phyloP scores from a whole-genome alignment of 2,113 vertebrate species.

The Ceuthmochares aereus region DNA sequence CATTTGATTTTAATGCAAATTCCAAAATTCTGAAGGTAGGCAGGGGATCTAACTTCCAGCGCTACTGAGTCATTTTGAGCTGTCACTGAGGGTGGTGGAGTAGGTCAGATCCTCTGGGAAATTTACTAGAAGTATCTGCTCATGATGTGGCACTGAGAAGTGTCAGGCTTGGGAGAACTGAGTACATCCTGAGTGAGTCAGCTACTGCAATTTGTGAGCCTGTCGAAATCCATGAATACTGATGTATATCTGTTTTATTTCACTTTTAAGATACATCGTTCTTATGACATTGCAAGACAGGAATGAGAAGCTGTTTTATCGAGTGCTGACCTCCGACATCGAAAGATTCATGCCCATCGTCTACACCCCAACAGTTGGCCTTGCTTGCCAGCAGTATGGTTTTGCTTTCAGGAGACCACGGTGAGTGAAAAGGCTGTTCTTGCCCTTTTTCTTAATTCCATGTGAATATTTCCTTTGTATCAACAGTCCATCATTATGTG shows the following conservation, averaged over 20 bases:
- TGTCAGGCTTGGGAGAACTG: neutral
- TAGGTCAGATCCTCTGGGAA: neutral
- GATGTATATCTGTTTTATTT: neutral
- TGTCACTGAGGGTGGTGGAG: neutral
- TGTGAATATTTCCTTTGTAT: conserved; percentile 2
- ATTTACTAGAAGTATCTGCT: neutral
- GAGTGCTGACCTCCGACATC: conserved; percentile 91
- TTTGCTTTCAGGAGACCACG: conserved; percentile 94
- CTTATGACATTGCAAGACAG: conserved; percentile 98
- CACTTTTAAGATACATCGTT: conserved; percentile 87
- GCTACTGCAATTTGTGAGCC: neutral
- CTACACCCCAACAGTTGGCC: conserved; percentile 94
- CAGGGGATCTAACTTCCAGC: neutral
- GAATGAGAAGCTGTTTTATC: conserved; percentile 97
- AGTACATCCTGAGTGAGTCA: neutral
- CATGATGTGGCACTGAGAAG: neutral
- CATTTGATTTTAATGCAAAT: neutral
- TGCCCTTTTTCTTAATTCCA: neutral
- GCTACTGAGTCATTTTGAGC: neutral
- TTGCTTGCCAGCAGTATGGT: conserved; percentile 97
- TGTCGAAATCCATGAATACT: neutral
- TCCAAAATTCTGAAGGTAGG: neutral
- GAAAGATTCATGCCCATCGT: conserved; percentile 98
- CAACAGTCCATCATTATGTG: neutral
- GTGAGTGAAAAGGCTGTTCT: conserved; percentile 75